Evolutionary conservation across 2,113 vertebrate species (phyloP).

Genomic region (Coptodon rendalli): DNA sequence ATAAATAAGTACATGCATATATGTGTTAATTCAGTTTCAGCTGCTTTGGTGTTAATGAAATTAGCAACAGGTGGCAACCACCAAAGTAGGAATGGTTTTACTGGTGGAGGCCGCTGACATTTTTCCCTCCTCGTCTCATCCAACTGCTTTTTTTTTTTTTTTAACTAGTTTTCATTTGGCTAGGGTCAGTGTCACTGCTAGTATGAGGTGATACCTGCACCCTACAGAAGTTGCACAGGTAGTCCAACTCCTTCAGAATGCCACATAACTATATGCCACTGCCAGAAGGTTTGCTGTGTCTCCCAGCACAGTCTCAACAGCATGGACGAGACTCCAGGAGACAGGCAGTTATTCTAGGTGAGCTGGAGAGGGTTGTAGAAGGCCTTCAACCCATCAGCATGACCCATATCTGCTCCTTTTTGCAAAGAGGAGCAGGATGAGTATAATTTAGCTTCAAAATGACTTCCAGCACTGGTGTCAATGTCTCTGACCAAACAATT

Average conservation of each 20-base stretch:
- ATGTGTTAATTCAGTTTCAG: background rate
- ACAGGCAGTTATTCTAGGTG: rapidly evolving
- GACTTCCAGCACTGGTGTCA: background rate
- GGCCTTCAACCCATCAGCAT: rapidly evolving
- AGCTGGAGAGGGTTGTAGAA: background rate
- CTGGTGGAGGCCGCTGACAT: rapidly evolving
- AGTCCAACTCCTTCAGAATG: background rate
- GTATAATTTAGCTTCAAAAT: background rate
- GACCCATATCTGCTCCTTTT: background rate
- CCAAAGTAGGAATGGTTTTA: background rate
- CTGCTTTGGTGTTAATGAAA: background rate
- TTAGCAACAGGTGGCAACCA: background rate
- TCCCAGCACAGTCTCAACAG: background rate
- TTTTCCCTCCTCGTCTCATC: background rate
- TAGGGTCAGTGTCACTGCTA: background rate
- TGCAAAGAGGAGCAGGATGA: rapidly evolving
- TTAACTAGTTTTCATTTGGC: background rate
- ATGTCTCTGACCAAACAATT: background rate
- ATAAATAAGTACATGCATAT: background rate
- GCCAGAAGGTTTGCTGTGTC: background rate
- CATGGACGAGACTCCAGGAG: background rate
- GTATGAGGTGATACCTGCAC: rapidly evolving
- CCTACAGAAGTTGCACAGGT: background rate
- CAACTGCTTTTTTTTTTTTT: background rate
- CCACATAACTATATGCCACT: background rate